Percentiles rank a stretch among this genome's conserved stretches.
phyloP scores from a whole-genome alignment of 2,113 vertebrate genomes.

The Daboia siamensis region DNA sequence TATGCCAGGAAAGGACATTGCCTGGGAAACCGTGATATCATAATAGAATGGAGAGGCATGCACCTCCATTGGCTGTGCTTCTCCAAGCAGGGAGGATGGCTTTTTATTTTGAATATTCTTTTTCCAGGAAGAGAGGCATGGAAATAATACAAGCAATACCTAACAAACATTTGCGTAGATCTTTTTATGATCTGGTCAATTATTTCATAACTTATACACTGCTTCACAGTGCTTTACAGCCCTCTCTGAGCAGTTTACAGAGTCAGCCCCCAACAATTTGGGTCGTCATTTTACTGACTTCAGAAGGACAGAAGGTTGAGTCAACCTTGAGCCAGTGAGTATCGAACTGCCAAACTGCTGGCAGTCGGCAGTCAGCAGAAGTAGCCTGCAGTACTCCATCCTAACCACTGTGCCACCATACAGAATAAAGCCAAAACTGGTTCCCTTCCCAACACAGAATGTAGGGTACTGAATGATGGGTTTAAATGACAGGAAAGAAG shows the following conservation, averaged over 20 bases:
- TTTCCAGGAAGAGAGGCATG: neutral
- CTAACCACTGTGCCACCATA: neutral
- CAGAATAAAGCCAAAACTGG: neutral
- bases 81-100: neutral
- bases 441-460: neutral
- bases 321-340: too few species aligned
- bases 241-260: too few species aligned
- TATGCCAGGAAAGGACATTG: neutral
- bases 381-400: too few species aligned
- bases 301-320: too few species aligned
- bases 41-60: neutral
- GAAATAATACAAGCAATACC: neutral
- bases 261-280: too few species aligned
- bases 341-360: too few species aligned
- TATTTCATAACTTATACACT: neutral
- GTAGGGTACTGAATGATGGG: neutral
- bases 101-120: neutral
- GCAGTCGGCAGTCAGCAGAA: too few species aligned
- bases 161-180: neutral
- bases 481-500: neutral
- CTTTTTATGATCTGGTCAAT: neutral
- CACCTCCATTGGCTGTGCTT: neutral
- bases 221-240: too few species aligned
- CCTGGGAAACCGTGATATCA: constrained; percentile 16
- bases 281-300: too few species aligned